Evolutionary conservation across 2,797 vertebrate species (phyloP), one percentile per base, ranked within the genome.

Genomic region (Pipistrellus nathusii): DNA sequence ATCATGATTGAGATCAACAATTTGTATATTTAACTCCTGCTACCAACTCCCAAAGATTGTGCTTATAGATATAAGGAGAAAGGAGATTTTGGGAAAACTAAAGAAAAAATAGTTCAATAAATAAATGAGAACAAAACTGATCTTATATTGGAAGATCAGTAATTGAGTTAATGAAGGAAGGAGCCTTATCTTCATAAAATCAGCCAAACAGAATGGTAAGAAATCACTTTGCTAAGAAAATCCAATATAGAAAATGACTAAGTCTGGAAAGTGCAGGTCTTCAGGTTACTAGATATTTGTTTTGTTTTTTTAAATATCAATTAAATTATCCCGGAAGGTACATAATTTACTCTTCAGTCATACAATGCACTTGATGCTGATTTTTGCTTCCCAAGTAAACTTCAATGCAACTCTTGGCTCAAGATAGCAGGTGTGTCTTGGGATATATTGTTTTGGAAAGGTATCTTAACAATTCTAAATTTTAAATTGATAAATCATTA

Each of bases 211-310:
- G 5, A 44, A 73, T 73, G 9, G 7, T 64, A 53, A 35, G 30
- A 96, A 88, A 84, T 76, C n/a, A 66, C 25, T 83, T 90, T 62
- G 41, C 2, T 15, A 93, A 90, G 5, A 75, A 4, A 53, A 55
- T 8, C 32, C 15, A 66, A 38, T 8, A 68, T 25, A 57, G 38
- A 8, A 66, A 72, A 73, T 38, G 32, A 48, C 48, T 68, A 44
- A 41, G 23, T 68, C 27, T 80, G 4, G 32, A 80, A 84, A 94
- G 5, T 1, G 35, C 0, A 0, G 7, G 6, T 86, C 9, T 75
- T 87, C 27, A 51, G 8, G 18, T 68, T 55, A 86, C 27, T 51
- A 87, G 23, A 53, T 57, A 73, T 64, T 44, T 84, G 18, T 57
- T 13, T 17, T 66, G n/a, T 2, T 77, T 68, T 73, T 86, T 12